Evolutionary conservation across 2,888 invertebrate species (phyloP), one percentile per base, ranked within the genome.

Genomic region (Hoplodrina blanda): DNA sequence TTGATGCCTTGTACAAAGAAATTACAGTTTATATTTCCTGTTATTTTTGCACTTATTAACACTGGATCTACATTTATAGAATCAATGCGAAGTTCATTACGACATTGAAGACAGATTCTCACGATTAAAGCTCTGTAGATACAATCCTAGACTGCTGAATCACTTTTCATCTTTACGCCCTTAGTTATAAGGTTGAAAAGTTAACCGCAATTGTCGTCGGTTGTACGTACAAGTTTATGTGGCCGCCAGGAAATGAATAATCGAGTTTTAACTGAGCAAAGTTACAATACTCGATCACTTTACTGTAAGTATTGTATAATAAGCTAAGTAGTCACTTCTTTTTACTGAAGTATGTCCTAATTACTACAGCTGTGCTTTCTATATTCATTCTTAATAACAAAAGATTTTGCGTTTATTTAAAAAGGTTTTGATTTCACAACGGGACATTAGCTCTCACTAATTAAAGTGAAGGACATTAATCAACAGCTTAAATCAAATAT

Each of bases 21-120:
- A 91, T 91, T 91, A 91, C 87, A 87, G 88, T 87, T 88, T 85
- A 84, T 81, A 87, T 89, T 89, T 91, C 90, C 90, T 89, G 88
- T 87, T 87, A 84, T 79, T 83, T 85, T 74, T 86, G 83, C 71
- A 76, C 68, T 76, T 76, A 85, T 80, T 83, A 74, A 63, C 70
- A 69, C 62, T 76, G 59, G 53, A 68, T 67, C 49, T 59, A 77
- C 63, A 76, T 81, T 76, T 83, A 78, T 64, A 68, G 61, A 68
- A 74, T 68, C 57, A 82, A 68, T 73, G 72, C 62, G 62, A 61
- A 64, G 66, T 62, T 78, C 63, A 67, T 73, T 63, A 68, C 20
- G 20, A 62, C 49, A 64, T 66, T 66, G 59, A 44, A 77, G 44
- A 13, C 50, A 61, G 54, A 62, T 64, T 85, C 74, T 77, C 77